Percentiles rank a stretch among this genome's conserved stretches.
Conservation (phyloP, 2,888 invertebrate genomes). For the Xylota segnis region DNA sequence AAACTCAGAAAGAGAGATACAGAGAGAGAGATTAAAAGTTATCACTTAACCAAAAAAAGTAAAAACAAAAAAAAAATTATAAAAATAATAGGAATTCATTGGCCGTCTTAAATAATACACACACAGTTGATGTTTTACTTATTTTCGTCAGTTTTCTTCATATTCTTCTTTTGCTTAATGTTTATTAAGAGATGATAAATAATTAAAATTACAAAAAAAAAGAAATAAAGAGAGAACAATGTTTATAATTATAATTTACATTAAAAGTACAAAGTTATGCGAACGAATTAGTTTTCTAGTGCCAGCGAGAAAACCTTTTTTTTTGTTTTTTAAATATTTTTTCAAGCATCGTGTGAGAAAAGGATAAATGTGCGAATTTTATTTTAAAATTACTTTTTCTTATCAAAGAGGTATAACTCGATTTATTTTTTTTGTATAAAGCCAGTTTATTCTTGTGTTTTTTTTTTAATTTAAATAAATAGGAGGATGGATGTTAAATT, state of each 20-base stretch:
- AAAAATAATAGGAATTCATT: slow-evolving; percentile 83
- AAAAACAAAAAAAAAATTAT: slow-evolving; percentile 62
- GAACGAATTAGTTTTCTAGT: slow-evolving; percentile 5
- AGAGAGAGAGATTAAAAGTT: background rate
- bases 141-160: slow-evolving; percentile 29
- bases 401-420: background rate
- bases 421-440: background rate
- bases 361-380: slow-evolving; percentile 34
- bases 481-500: background rate
- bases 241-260: slow-evolving; percentile 40
- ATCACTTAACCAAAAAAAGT: slow-evolving; percentile 40
- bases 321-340: background rate
- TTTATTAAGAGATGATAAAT: slow-evolving; percentile 44
- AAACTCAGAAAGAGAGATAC: too few relatives aligned
- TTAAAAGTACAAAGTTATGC: background rate
- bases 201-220: slow-evolving; percentile 37
- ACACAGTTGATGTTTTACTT: slow-evolving; percentile 53
- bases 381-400: background rate
- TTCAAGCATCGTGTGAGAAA: slow-evolving; percentile 5
- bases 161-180: slow-evolving; percentile 20
- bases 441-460: background rate
- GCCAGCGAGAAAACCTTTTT: slow-evolving; percentile 28
- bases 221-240: slow-evolving; percentile 9
- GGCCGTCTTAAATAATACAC: slow-evolving; percentile 79
- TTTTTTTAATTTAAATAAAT: background rate